A percentile compares a stretch with the other conserved stretches of the same genome.
Conservation (phyloP, 1,140 invertebrate genomes). For the Lepidurus arcticus region DNA sequence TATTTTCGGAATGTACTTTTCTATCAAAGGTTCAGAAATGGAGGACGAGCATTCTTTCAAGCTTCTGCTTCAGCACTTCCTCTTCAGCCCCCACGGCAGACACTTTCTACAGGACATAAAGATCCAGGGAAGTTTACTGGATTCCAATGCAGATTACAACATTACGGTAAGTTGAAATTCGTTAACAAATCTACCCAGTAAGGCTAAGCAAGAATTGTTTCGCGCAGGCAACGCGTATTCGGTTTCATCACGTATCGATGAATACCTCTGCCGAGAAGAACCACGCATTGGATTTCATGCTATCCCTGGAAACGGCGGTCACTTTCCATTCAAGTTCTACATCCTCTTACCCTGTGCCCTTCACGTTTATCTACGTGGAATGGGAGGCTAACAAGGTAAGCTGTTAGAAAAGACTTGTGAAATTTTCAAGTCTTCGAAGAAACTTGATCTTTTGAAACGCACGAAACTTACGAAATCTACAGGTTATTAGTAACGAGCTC, state of each 20-base stretch:
- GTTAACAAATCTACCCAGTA: neutral
- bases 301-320: slow-evolving; percentile 19
- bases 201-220: neutral
- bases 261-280: slow-evolving; percentile 30
- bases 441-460: neutral
- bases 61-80: slow-evolving; percentile 44
- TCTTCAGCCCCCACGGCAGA: slow-evolving; percentile 45
- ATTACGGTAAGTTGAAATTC: slow-evolving; percentile 44
- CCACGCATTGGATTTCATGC: slow-evolving; percentile 31
- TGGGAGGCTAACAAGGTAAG: slow-evolving; percentile 39
- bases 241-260: slow-evolving; percentile 34
- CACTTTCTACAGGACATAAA: slow-evolving; percentile 47
- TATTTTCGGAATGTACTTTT: neutral
- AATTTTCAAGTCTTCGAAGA: neutral
- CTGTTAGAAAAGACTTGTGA: slow-evolving; percentile 6
- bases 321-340: neutral
- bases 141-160: slow-evolving; percentile 43
- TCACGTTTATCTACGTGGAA: slow-evolving; percentile 33
- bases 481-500: slow-evolving; percentile 53
- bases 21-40: neutral
- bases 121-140: slow-evolving; percentile 42
- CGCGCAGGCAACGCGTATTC: slow-evolving; percentile 33
- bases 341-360: slow-evolving; percentile 24
- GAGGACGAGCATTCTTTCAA: slow-evolving; percentile 45
- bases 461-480: neutral